Base-by-base conservation (phyloP, 2,888 invertebrate genomes). In the Carabus problematicus region DNA sequence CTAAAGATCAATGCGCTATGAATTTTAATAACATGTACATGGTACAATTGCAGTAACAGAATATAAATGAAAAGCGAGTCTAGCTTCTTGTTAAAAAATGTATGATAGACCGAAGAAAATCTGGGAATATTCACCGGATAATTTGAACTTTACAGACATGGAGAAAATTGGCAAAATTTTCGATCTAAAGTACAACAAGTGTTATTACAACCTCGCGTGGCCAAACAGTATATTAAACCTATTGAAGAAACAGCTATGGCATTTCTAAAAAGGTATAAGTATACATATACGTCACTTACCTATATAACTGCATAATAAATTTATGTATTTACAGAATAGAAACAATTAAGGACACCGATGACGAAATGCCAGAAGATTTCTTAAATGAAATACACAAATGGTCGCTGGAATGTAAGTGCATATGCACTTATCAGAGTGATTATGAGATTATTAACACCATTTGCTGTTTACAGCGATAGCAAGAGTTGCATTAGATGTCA, bases 141-240 rank as follows among this genome's bases (percentile, higher is more conserved):
- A 29, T 29, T 29, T 29, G 29, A 29, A 29, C 6, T 29, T 81
- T 79, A 1, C 79, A 94, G 94, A 0, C 93, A 94, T 76, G 94
- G 93, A 1, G 90, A 92, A 72, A 88, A 89, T 9, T 94, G 94
- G 94, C 88, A 91, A 76, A 86, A 88, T 61, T 89, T 93, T 73
- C 85, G 94, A 56, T 88, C 88, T 4, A 91, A 90, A 77, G 91
- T 93, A 4, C 92, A 93, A 60, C 88, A 91, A 75, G 89, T 91
- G 16, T 90, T 94, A 81, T 82, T 94, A 73, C 89, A 91, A 75
- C 89, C 93, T 0, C 85, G 88, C 55, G 88, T 89, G 0, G 91
- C 92, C 0, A 88, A 88, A 16, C 88, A 89, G 77, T 93, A 91
- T 76, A 85, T 91, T 0, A 84, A 85, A 3, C 85, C 87, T 0